Evolutionary conservation across 2,113 vertebrate genomes (phyloP).

Genomic region (Chaetops frenatus): DNA sequence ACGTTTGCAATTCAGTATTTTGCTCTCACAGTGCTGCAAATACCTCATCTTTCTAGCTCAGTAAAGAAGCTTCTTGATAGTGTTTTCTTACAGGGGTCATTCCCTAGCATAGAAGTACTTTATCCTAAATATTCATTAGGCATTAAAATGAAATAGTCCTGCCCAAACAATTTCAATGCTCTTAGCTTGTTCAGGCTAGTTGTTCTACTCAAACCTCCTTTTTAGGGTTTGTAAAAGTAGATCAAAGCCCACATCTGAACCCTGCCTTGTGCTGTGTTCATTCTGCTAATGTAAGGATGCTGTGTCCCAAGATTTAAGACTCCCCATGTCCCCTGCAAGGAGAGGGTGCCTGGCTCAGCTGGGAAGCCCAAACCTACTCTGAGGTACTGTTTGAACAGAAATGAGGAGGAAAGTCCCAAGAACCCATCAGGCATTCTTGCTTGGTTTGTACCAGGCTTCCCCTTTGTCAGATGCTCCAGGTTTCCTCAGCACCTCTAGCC

Average conservation of each 20-base stretch:
- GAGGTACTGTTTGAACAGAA: background rate
- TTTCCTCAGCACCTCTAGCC: background rate
- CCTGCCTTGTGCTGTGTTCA: background rate
- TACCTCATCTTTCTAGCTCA: background rate
- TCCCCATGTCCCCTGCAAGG: accelerated
- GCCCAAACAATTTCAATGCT: background rate
- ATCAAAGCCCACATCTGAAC: background rate
- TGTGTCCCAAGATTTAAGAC: background rate
- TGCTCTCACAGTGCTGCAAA: background rate
- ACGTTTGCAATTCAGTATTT: background rate
- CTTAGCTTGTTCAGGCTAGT: background rate
- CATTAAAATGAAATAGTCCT: background rate
- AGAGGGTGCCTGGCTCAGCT: background rate
- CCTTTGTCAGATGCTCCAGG: accelerated
- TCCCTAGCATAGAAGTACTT: background rate
- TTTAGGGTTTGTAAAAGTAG: background rate
- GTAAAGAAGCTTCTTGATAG: background rate
- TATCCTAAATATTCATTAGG: background rate
- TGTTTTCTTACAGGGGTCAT: background rate
- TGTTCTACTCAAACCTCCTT: background rate
- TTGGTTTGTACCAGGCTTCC: background rate
- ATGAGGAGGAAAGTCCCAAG: background rate
- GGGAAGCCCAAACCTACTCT: background rate
- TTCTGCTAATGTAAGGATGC: background rate
- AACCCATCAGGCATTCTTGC: background rate